Evolutionary conservation across 2,888 invertebrate species (phyloP), one percentile per base, ranked within the genome.

Genomic region (Brachyptera putata): DNA sequence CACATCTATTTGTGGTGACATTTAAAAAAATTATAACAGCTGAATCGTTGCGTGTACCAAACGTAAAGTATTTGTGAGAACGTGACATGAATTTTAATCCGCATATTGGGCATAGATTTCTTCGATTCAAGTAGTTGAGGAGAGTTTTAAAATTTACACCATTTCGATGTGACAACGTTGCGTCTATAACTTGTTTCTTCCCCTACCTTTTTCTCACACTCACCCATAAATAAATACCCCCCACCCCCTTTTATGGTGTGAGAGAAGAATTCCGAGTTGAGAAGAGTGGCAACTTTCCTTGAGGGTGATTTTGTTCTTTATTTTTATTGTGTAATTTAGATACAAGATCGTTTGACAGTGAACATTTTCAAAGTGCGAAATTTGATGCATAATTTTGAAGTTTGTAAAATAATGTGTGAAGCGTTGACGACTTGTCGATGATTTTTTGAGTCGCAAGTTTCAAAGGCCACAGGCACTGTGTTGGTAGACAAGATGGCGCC

Each of bases 181-280:
- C 49, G 53, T 57, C 56, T 57, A 46, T 59, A 63, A 61, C 61
- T 57, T 46, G 61, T 59, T 63, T 50, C 61, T 61, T 61, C 49
- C 56, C 57, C 63, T 43, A 53, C 53, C 53, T 53, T 53, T 53
- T 53, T 53, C 43, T 53, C 53, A 53, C 53, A 53, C 53, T 53
- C 53, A 34, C 53, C 53, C 53, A 53, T 53, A 53, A 53, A 53
- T 53, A 53, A 53, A 53, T 53, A 34, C 53, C 53, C 49, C 53
- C 53, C 53, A 7, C 21, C 43, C 43, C 11, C 30, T 30, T 30
- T 30, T 30, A 30, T 30, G 46, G 18, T 24, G 46, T 46, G 21
- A 46, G 46, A 46, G 46, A 46, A 46, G 46, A 46, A 46, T 46
- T 46, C 24, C 21, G 24, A 46, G 18, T n/a, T 22, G 22, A 21